Evolutionary conservation across 64 coral and sea anemone species (phyloP).

Genomic region (Cladopsammia gracilis): DNA sequence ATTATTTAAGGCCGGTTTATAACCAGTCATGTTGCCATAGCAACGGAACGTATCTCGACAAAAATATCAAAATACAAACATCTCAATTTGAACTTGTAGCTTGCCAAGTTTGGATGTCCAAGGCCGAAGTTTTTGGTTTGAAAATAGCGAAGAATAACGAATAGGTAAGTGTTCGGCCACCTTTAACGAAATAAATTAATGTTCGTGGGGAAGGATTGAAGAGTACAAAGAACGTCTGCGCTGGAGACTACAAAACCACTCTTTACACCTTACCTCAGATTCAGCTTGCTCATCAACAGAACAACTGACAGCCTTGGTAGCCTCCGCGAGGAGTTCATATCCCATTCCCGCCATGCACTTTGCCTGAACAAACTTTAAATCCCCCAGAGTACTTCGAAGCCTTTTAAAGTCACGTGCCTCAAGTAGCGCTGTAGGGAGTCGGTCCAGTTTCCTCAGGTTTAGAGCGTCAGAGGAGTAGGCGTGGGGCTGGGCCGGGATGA

Average conservation of each 20-base stretch:
- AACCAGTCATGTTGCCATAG: no score
- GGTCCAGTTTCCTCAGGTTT: constrained; percentile 65
- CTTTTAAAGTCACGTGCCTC: constrained; percentile 52
- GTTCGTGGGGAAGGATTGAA: no score
- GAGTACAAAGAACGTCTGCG: no score
- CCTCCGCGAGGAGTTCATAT: constrained; percentile 57
- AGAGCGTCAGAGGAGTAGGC: constrained; percentile 61
- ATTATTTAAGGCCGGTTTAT: no score
- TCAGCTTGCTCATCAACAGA: neutral
- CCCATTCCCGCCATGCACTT: constrained; percentile 81
- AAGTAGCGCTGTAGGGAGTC: constrained; percentile 43
- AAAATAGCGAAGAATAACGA: no score
- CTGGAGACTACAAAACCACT: neutral
- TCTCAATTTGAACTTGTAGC: no score
- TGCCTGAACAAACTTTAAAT: constrained; percentile 66
- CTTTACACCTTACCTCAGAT: neutral
- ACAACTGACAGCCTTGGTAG: constrained; percentile 30
- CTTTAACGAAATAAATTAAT: no score
- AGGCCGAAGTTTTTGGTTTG: no score
- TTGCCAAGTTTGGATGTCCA: no score
- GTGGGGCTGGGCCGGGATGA: constrained; percentile 42
- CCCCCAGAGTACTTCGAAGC: constrained; percentile 42
- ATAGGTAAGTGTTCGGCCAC: no score
- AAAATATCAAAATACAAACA: no score
- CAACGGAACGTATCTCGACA: no score